Conservation (phyloP, 2,888 invertebrate species). For the Callinectes sapidus region DNA sequence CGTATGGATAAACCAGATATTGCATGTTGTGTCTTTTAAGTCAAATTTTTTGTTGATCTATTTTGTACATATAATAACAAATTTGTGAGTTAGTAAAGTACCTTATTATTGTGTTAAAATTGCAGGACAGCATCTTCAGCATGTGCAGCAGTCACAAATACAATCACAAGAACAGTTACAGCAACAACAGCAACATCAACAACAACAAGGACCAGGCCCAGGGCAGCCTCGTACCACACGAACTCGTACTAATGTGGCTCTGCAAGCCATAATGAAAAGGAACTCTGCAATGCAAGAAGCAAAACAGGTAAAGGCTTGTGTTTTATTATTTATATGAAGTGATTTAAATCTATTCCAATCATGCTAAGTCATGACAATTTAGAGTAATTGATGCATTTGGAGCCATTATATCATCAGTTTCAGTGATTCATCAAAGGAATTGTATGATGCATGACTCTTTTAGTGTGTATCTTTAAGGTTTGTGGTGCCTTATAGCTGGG, state of each 20-base stretch:
- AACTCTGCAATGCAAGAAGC: conserved; percentile 66
- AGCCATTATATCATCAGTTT: too few relatives aligned
- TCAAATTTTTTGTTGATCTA: background rate
- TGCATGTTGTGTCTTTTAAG: background rate
- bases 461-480: too few relatives aligned
- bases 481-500: too few relatives aligned
- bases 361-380: too few relatives aligned
- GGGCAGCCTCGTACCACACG: conserved; percentile 52
- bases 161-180: background rate
- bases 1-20: background rate
- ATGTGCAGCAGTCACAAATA: conserved; percentile 8
- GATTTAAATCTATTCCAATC: too few relatives aligned
- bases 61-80: background rate
- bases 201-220: conserved; percentile 17
- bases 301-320: conserved; percentile 50
- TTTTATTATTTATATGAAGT: background rate
- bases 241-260: conserved; percentile 85
- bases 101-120: background rate
- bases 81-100: background rate
- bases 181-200: conserved; percentile 31
- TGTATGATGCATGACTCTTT: too few relatives aligned
- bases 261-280: conserved; percentile 78
- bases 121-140: conserved; percentile 3
- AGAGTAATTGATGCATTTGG: too few relatives aligned
- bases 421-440: too few relatives aligned